Percentiles rank a stretch among this genome's conserved stretches.
Evolutionary conservation across 2,113 vertebrate species (phyloP).

Genomic region (Balaenoptera acutorostrata): DNA sequence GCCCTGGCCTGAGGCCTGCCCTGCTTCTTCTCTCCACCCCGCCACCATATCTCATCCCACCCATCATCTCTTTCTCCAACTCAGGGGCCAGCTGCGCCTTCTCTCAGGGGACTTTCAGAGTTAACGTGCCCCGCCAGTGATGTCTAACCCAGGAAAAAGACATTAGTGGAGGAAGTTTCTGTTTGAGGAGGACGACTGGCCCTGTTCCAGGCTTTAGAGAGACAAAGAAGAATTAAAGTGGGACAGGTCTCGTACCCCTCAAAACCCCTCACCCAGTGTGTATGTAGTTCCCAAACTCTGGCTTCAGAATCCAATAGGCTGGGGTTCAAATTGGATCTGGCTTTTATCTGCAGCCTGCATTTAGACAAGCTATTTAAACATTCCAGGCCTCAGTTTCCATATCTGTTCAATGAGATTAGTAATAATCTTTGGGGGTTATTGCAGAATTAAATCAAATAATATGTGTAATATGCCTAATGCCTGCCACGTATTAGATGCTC

Average conservation of each 20-base stretch:
- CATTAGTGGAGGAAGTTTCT: neutral
- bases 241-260: neutral
- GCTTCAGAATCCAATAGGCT: neutral
- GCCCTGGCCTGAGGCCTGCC: neutral
- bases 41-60: neutral
- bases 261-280: neutral
- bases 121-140: neutral
- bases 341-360: neutral
- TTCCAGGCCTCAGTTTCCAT: neutral
- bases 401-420: neutral
- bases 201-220: neutral
- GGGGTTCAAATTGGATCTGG: neutral
- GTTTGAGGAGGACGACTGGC: neutral
- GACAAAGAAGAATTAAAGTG: neutral
- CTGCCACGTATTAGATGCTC: neutral
- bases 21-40: neutral
- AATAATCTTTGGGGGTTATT: neutral
- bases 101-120: neutral
- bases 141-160: neutral
- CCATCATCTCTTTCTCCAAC: neutral
- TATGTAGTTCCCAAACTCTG: neutral
- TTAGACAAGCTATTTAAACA: neutral
- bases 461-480: neutral
- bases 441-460: slow-evolving; percentile 32
- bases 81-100: neutral